Base-by-base conservation (phyloP, 1,140 invertebrate genomes). In the Lepidurus packardi region DNA sequence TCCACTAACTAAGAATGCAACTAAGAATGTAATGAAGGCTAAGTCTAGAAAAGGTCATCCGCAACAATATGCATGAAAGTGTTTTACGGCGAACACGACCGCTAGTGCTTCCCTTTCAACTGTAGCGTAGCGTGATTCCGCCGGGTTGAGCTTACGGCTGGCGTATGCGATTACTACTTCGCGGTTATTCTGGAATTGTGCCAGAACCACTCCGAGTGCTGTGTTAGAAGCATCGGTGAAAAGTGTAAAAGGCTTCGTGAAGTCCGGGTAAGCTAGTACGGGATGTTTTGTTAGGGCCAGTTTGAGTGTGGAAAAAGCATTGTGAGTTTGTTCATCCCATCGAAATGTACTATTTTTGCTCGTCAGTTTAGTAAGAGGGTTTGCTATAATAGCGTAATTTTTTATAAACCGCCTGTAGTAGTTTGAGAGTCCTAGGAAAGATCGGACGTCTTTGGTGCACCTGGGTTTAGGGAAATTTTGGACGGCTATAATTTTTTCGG, bases 351-450 rank as follows among this genome's bases (percentile, higher is more conserved):
- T 79, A 42, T 81, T 81, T 82, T 84, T 85, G 76, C 83, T 82
- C 65, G 83, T 79, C 6, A 87, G 81, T 8, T 83, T 73, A 74
- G 84, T 84, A 41, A 88, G 79, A 16, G 84, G 84, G 80, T 81
- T 77, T 73, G 85, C 81, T 24, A 83, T 77, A 80, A 83, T 77
- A 41, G 84, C 84, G 80, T 83, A 81, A 78, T 82, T 83, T 78
- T 76, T 81, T 41, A 87, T 83, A 81, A 86, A 86, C 78, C 82
- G 82, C 7, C 83, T 73, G 80, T 84, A 85, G 78, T 85, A 87
- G 44, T 83, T 82, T 45, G 83, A 79, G 73, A 85, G 81, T 7
- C 85, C 84, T 1, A 86, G 75, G 79, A 87, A 86, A 16, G 80
- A 75, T 76, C 82, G 80, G 6, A 87, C 34, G 78, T 84, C 79